These are phyloP conservation scores for Contarinia nasturtii DNA, from an alignment of 1,140 invertebrate species.

Conservation along the genomic window DNA sequence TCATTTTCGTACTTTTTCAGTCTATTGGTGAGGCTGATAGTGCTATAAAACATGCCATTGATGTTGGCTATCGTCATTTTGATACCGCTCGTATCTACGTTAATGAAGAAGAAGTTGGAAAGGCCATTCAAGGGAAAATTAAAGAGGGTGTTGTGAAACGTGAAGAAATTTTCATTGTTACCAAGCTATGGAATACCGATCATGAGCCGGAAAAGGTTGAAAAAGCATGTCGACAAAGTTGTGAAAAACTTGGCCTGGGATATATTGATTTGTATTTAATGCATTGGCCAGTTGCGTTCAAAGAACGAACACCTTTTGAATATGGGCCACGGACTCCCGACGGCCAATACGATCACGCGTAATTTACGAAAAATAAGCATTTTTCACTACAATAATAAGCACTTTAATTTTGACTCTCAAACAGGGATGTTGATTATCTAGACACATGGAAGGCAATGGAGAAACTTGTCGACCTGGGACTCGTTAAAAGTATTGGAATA, in stretches of 20 bases:
- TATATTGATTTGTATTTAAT: slow-evolving; percentile 68
- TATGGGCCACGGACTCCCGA: not conserved
- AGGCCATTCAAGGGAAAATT: slow-evolving; percentile 50
- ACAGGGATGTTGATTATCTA: slow-evolving; percentile 47
- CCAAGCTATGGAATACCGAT: slow-evolving; percentile 56
- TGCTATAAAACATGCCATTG: not conserved
- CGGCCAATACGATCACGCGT: not conserved
- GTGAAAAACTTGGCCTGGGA: slow-evolving; percentile 43
- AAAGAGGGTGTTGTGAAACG: slow-evolving; percentile 50
- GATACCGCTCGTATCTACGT: slow-evolving; percentile 45
- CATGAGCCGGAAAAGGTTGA: slow-evolving; percentile 41
- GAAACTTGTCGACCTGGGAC: slow-evolving; percentile 42
- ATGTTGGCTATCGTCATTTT: slow-evolving; percentile 43
- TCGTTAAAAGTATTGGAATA: slow-evolving; percentile 55
- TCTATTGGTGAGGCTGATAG: not conserved
- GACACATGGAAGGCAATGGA: slow-evolving; percentile 81
- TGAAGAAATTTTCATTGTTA: slow-evolving; percentile 71
- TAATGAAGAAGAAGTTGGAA: slow-evolving; percentile 73
- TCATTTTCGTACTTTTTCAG: too few relatives aligned
- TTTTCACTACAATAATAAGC: too few relatives aligned
- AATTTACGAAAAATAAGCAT: too few relatives aligned
- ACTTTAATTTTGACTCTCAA: too few relatives aligned
- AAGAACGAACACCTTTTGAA: not conserved
- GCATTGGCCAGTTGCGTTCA: slow-evolving; percentile 37
- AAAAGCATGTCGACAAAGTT: slow-evolving; percentile 34